Conservation (phyloP, 1,140 invertebrate species). For the Bombus breviceps region DNA sequence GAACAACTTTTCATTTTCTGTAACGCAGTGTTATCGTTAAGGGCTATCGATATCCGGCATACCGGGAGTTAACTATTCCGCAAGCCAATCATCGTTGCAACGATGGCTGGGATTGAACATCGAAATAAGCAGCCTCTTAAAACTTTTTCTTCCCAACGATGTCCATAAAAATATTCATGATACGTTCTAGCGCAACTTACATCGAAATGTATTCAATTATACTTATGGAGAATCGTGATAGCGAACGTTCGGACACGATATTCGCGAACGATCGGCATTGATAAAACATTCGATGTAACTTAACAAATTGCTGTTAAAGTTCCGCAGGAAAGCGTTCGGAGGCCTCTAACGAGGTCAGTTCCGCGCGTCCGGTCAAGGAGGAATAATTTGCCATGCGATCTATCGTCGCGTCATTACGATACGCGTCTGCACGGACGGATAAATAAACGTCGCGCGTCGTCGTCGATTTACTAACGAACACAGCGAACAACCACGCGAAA, state of each 20-base stretch:
- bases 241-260: not conserved
- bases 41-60: not conserved
- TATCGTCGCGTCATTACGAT: not conserved
- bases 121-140: no score
- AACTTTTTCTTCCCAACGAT: not conserved
- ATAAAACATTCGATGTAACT: no score
- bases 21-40: not conserved
- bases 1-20: not conserved
- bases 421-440: not conserved
- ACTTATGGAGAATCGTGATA: not conserved
- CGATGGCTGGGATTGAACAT: not conserved
- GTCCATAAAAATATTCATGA: not conserved
- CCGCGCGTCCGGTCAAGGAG: not conserved
- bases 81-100: not conserved
- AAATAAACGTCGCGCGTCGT: not conserved
- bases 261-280: not conserved
- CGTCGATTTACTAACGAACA: conserved; percentile 8
- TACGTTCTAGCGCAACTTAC: not conserved
- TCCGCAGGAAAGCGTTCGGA: not conserved
- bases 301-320: not conserved
- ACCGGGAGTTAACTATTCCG: not conserved
- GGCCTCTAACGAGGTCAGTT: not conserved
- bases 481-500: not conserved
- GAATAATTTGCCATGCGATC: not conserved
- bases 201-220: not conserved